phyloP scores from a whole-genome alignment of 2,888 invertebrate species.

The Epicampocera succincta region DNA sequence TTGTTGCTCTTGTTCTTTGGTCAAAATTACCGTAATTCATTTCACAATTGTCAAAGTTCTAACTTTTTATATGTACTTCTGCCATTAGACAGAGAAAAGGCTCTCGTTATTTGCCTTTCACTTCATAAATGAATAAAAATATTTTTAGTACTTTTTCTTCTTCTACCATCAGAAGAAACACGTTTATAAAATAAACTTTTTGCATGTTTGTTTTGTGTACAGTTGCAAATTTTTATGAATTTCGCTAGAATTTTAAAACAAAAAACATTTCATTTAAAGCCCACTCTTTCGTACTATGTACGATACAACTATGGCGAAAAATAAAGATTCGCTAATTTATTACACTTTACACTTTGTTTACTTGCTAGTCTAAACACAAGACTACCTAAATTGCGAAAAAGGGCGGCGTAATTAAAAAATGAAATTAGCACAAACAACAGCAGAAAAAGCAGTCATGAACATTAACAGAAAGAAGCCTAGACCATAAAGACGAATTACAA shows the following conservation, averaged over 20 bases:
- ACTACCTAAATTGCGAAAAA: slow-evolving; percentile 26
- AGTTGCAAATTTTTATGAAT: slow-evolving; percentile 61
- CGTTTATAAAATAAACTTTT: not conserved
- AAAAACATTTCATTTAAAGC: slow-evolving; percentile 56
- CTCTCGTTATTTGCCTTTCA: too few species aligned
- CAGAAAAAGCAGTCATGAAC: slow-evolving; percentile 7
- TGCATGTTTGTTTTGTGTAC: not conserved
- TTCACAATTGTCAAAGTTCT: too few species aligned
- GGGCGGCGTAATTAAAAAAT: not conserved
- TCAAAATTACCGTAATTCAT: too few species aligned
- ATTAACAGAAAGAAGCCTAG: slow-evolving; percentile 9
- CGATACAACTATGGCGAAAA: slow-evolving; percentile 8
- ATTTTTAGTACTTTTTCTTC: not conserved
- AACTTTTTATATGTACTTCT: too few species aligned
- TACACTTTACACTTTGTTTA: slow-evolving; percentile 22
- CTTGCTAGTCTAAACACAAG: slow-evolving; percentile 19
- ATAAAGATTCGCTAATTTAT: slow-evolving; percentile 32
- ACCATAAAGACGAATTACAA: slow-evolving; percentile 15
- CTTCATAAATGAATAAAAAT: slow-evolving; percentile 41
- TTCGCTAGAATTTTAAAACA: slow-evolving; percentile 47
- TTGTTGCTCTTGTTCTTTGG: too few species aligned
- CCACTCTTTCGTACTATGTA: slow-evolving; percentile 1
- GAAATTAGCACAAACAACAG: not conserved
- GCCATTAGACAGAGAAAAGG: too few species aligned
- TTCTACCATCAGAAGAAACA: not conserved